Evolutionary conservation across 2,113 vertebrate species (phyloP).

Genomic region (Rattus norvegicus): GRCr8 NC_086019.1:75945501-75946000

Average conservation of each 20-base stretch:
- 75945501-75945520: not conserved
- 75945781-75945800: not conserved
- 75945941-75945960: not conserved
- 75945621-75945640: not conserved
- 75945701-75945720: not conserved
- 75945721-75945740: not conserved
- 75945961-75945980: not conserved
- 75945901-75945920: not conserved
- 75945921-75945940: not conserved
- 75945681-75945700: not conserved
- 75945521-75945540: not conserved
- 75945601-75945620: not conserved
- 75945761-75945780: too few relatives aligned
- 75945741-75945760: not conserved
- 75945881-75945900: not conserved
- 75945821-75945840: not conserved
- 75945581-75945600: not conserved
- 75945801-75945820: not conserved
- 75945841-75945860: not conserved
- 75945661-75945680: not conserved
- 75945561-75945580: not conserved
- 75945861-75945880: not conserved
- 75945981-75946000: too few relatives aligned
- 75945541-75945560: not conserved
- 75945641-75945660: not conserved